Percentiles rank a stretch among this genome's conserved stretches.
Conservation (phyloP, 2,113 vertebrate species). For the Antigone vipio region DNA sequence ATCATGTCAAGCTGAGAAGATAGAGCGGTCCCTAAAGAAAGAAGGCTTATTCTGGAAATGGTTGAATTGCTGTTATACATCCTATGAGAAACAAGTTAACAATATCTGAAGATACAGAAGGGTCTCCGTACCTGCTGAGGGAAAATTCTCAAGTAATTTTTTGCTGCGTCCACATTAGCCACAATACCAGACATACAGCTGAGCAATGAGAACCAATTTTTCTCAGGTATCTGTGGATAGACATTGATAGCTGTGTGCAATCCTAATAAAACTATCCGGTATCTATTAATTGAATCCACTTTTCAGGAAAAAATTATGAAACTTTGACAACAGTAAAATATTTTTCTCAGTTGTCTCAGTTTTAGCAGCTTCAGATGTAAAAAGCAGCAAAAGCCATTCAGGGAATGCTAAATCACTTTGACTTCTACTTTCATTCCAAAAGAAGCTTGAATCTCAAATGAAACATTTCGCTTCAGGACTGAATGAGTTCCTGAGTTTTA, state of each 20-base stretch:
- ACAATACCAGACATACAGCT: background rate
- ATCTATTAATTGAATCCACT: background rate
- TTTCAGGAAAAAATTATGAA: background rate
- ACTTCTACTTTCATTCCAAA: background rate
- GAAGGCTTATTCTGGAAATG: background rate
- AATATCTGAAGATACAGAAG: background rate
- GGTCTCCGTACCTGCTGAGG: background rate
- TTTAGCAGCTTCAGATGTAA: background rate
- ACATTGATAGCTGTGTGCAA: background rate
- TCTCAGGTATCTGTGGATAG: background rate
- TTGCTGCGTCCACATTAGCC: background rate
- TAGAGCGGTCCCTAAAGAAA: background rate
- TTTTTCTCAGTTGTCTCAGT: background rate
- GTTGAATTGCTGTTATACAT: background rate
- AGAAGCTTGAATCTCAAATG: background rate
- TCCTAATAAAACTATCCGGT: background rate
- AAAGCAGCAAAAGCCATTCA: background rate
- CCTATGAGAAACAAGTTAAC: background rate
- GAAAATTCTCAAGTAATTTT: background rate
- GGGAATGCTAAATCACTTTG: background rate
- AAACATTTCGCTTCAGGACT: background rate
- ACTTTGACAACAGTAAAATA: background rate
- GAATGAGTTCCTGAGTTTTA: background rate
- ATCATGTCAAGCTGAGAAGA: background rate
- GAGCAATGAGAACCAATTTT: background rate